Conservation (phyloP, 2,888 invertebrate species). For the Auanema sp. region DNA sequence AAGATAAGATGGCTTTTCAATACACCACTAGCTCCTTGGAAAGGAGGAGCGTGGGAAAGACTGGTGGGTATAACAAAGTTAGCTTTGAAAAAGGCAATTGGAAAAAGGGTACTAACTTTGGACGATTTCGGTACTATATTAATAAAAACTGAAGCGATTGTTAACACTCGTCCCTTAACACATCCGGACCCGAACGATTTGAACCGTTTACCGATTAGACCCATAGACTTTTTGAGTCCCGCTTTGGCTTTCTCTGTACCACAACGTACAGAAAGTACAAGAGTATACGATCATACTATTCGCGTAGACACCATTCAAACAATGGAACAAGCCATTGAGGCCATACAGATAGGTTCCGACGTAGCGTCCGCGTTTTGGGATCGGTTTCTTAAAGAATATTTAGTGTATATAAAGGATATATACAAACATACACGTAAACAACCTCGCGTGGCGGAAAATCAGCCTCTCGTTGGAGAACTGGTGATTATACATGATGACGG, state of each 20-base stretch:
- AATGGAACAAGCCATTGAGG: conserved; percentile 5
- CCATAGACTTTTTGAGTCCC: neutral
- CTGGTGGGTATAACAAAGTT: neutral
- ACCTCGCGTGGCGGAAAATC: neutral
- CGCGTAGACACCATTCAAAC: conserved; percentile 1
- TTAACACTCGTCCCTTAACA: neutral
- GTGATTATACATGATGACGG: neutral
- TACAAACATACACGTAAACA: neutral
- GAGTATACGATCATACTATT: neutral
- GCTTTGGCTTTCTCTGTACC: neutral
- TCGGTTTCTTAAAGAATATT: neutral
- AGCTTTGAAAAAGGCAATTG: neutral
- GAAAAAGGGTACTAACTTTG: neutral
- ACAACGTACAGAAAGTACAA: neutral
- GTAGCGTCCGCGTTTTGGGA: conserved; percentile 1
- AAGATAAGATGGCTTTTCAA: conserved; percentile 6
- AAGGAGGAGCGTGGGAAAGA: conserved; percentile 6
- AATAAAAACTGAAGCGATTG: conserved; percentile 2
- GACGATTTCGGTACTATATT: neutral
- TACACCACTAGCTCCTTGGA: conserved; percentile 6
- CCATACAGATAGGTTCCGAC: neutral
- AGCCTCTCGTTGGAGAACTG: neutral
- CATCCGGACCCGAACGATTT: neutral
- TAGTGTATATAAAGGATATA: neutral
- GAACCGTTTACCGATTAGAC: neutral